Evolutionary conservation across 2,113 vertebrate genomes (phyloP).

Genomic region (Grammomys surdaster): DNA sequence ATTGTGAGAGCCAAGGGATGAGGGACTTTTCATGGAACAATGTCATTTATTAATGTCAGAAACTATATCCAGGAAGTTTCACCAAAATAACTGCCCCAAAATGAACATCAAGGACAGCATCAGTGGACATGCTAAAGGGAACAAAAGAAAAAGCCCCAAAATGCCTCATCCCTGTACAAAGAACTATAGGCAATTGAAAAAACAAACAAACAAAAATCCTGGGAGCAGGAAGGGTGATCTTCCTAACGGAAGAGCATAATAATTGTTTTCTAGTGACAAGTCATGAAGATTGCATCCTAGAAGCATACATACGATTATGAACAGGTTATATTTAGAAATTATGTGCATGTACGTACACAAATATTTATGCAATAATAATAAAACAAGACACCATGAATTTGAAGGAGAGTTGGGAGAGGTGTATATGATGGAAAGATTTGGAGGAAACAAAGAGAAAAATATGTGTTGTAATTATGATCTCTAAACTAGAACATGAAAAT

Average conservation of each 20-base stretch:
- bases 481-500: not conserved
- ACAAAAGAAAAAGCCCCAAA: not conserved
- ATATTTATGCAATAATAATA: not conserved
- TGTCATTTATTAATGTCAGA: not conserved
- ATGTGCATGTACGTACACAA: not conserved
- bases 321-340: not conserved
- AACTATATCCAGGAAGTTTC: not conserved
- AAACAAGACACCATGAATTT: not conserved
- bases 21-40: not conserved
- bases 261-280: not conserved
- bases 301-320: not conserved
- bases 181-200: not conserved
- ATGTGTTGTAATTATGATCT: not conserved
- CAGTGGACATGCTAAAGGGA: not conserved
- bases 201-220: not conserved
- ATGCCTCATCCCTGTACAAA: not conserved
- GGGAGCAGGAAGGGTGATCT: not conserved
- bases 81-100: too few relatives aligned
- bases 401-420: not conserved
- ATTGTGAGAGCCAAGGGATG: not conserved
- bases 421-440: not conserved
- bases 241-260: not conserved
- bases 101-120: too few relatives aligned
- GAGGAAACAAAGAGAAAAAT: not conserved
- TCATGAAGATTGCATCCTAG: not conserved